These are phyloP conservation scores for Cotesia typhae DNA, from an alignment of 1,140 invertebrate species.

Conservation along the genomic window DNA sequence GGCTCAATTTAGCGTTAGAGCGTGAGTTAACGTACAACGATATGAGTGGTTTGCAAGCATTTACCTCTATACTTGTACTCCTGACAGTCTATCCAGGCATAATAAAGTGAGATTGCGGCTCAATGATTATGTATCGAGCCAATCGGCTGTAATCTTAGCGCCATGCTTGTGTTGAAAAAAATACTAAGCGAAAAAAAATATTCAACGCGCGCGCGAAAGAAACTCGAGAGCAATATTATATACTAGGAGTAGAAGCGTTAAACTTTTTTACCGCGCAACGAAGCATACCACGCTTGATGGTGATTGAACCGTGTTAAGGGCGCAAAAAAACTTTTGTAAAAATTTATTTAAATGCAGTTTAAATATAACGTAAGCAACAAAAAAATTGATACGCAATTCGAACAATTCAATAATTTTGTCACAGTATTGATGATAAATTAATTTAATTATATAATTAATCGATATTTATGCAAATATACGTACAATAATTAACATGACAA, in stretches of 20 bases:
- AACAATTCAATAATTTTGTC: too few species aligned
- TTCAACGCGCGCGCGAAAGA: not conserved
- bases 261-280: slow-evolving; percentile 9
- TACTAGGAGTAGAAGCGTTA: slow-evolving; percentile 3
- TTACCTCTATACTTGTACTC: not conserved
- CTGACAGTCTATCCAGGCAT: slow-evolving; percentile 27
- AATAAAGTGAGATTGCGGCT: slow-evolving; percentile 22
- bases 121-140: slow-evolving; percentile 24
- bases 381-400: too few species aligned
- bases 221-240: too few species aligned
- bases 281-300: slow-evolving; percentile 4
- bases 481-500: too few species aligned
- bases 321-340: not conserved
- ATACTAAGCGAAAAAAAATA: not conserved
- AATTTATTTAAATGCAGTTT: not conserved
- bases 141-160: slow-evolving; percentile 27
- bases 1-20: slow-evolving; percentile 28
- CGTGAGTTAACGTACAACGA: slow-evolving; percentile 14
- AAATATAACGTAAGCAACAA: too few species aligned
- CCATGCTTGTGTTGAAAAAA: slow-evolving; percentile 13
- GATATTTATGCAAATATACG: too few species aligned
- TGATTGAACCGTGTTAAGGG: not conserved
- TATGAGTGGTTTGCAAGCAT: not conserved
- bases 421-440: too few species aligned
- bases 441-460: too few species aligned